These are phyloP conservation scores for Myodes glareolus DNA, from an alignment of 2,113 vertebrate genomes.

Conservation along the genomic window DNA sequence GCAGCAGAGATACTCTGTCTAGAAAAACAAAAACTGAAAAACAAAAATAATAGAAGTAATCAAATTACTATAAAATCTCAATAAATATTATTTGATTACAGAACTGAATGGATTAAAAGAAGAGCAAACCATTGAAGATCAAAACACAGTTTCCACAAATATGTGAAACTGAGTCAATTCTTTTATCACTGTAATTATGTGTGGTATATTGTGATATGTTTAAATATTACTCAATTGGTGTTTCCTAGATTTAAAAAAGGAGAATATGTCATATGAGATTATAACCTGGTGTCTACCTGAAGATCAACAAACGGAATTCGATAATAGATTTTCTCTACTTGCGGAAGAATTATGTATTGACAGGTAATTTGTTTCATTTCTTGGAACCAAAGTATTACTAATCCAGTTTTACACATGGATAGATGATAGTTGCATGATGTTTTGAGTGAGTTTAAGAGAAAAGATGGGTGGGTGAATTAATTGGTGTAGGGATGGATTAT, in stretches of 20 bases:
- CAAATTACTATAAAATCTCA: not conserved
- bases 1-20: too few species aligned
- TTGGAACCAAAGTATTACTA: not conserved
- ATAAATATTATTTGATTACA: not conserved
- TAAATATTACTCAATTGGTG: not conserved
- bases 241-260: not conserved
- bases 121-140: not conserved
- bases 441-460: not conserved
- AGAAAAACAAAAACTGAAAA: too few species aligned
- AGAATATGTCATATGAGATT: not conserved
- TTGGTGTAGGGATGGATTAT: not conserved
- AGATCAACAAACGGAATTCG: not conserved
- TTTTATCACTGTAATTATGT: not conserved
- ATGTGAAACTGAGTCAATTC: not conserved
- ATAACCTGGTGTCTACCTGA: not conserved
- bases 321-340: too few species aligned
- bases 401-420: not conserved
- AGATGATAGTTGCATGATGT: not conserved
- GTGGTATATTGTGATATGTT: not conserved
- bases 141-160: not conserved
- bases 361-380: not conserved
- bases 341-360: too few species aligned
- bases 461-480: too few species aligned
- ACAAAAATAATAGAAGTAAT: not conserved
- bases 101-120: not conserved